Evolutionary conservation across 2,113 vertebrate species (phyloP).

Genomic region (Tachuris rubrigastra): DNA sequence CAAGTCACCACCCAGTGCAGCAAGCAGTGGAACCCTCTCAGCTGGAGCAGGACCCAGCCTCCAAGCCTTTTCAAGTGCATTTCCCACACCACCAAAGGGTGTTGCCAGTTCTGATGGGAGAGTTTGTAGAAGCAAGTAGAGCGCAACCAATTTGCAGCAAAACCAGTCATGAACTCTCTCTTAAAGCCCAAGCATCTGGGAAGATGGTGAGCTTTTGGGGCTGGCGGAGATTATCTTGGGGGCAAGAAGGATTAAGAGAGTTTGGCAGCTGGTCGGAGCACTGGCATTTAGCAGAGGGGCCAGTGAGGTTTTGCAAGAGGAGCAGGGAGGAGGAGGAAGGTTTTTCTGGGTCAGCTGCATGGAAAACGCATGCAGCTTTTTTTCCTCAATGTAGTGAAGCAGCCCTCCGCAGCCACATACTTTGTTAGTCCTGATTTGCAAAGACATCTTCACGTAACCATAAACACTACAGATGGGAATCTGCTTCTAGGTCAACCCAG

Average conservation of each 20-base stretch:
- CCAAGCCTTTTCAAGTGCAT: not conserved
- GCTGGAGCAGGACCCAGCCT: not conserved
- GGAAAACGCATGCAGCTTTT: conserved; percentile 5
- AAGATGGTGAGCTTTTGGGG: conserved; percentile 28
- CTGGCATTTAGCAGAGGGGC: conserved; percentile 5
- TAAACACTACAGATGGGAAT: conserved; percentile 48
- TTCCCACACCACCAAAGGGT: conserved; percentile 25
- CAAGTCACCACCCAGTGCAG: not conserved
- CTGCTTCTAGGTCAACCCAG: conserved; percentile 55
- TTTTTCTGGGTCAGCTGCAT: conserved; percentile 54
- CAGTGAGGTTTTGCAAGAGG: not conserved
- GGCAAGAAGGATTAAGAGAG: conserved; percentile 23
- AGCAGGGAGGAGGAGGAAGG: not conserved
- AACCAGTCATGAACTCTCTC: not conserved
- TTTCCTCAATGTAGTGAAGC: not conserved
- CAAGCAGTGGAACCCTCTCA: not conserved
- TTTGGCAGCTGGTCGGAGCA: conserved; percentile 41
- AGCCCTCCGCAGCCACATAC: conserved; percentile 14
- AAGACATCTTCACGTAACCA: conserved; percentile 55
- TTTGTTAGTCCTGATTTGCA: conserved; percentile 45
- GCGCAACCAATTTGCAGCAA: not conserved
- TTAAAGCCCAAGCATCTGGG: not conserved
- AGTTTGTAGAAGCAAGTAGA: conserved; percentile 6
- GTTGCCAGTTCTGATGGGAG: conserved; percentile 2
- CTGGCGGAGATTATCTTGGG: conserved; percentile 45